Conservation (phyloP, 2,113 vertebrate genomes). For the Tringa solitaria region DNA sequence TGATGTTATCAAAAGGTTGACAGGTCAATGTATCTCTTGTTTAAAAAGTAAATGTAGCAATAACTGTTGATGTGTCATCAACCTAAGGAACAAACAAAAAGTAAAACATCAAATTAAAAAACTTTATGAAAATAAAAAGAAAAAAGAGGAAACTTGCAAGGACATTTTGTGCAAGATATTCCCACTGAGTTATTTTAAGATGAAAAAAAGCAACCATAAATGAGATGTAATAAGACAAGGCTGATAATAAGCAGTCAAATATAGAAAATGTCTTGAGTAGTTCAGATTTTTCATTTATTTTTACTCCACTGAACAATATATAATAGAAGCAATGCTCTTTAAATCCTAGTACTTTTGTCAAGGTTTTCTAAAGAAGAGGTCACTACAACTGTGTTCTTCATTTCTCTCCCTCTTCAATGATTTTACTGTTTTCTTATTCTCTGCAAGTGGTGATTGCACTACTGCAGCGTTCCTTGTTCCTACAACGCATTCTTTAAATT, state of each 20-base stretch:
- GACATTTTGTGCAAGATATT: neutral
- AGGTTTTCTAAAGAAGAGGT: neutral
- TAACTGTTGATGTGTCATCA: neutral
- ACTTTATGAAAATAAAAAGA: neutral
- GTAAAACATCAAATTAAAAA: slow-evolving; percentile 1
- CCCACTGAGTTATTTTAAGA: neutral
- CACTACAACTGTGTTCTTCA: neutral
- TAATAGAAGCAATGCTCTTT: neutral
- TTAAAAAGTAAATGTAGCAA: slow-evolving; percentile 14
- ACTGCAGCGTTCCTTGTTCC: neutral
- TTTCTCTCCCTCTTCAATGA: neutral
- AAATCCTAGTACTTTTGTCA: neutral
- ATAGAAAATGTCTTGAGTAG: neutral
- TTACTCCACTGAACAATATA: neutral
- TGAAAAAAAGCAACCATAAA: neutral
- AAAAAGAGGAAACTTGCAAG: neutral
- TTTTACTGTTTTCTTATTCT: neutral
- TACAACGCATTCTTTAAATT: neutral
- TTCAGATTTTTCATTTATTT: neutral
- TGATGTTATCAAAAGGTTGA: neutral
- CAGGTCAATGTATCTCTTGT: neutral
- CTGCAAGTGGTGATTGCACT: neutral
- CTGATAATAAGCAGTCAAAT: neutral
- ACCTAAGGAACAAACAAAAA: neutral
- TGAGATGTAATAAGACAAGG: neutral